Evolutionary conservation across 2,888 invertebrate species (phyloP).

Genomic region (Leptopilina drosophilae): DNA sequence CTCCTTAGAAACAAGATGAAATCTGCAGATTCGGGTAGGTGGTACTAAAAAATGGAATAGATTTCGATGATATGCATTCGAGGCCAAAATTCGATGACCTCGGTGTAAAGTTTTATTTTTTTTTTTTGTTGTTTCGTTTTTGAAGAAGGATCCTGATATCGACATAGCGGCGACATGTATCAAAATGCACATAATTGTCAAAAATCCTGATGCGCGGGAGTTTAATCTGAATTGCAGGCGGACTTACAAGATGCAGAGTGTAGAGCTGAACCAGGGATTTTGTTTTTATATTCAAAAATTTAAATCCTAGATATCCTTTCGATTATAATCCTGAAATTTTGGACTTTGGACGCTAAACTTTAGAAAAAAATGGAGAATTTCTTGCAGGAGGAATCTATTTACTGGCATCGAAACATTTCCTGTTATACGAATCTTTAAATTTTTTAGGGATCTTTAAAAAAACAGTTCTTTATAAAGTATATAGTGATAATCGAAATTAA

Average conservation of each 20-base stretch:
- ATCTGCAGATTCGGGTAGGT: not conserved
- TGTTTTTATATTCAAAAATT: slow-evolving; percentile 36
- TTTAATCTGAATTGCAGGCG: slow-evolving; percentile 47
- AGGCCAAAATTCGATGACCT: slow-evolving; percentile 35
- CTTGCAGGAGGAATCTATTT: not conserved
- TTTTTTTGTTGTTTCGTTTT: not conserved
- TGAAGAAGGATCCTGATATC: slow-evolving; percentile 18
- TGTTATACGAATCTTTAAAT: too few species aligned
- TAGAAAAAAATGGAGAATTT: not conserved
- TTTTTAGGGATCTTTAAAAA: too few species aligned
- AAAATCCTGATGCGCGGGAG: slow-evolving; percentile 45
- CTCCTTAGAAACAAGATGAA: slow-evolving; percentile 11
- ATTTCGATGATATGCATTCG: slow-evolving; percentile 29
- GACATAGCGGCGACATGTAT: slow-evolving; percentile 15
- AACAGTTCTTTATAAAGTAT: too few species aligned
- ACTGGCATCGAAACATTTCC: not conserved
- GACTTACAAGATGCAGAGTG: slow-evolving; percentile 36
- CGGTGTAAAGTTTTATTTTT: slow-evolving; percentile 3
- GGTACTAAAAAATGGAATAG: slow-evolving; percentile 20
- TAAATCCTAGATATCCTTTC: not conserved
- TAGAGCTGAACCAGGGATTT: slow-evolving; percentile 14
- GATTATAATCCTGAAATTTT: not conserved
- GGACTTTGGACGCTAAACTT: not conserved
- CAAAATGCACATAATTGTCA: slow-evolving; percentile 48
- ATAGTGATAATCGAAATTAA: too few species aligned